These are phyloP conservation scores for Syngnathoides biaculeatus DNA, from an alignment of 2,113 vertebrate genomes.

Conservation along the genomic window DNA sequence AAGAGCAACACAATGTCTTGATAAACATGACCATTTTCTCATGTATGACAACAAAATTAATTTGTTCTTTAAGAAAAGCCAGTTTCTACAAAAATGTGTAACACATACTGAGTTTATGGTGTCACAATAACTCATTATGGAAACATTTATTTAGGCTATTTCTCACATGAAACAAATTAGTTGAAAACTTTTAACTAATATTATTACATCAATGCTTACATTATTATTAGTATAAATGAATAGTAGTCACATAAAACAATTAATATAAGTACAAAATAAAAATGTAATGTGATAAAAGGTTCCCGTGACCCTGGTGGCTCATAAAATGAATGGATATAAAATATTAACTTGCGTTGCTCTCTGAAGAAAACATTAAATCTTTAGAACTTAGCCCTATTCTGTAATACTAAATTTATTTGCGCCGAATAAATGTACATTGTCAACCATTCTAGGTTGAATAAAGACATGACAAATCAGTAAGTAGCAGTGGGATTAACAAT, in stretches of 20 bases:
- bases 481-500: background rate
- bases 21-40: constrained; percentile 29
- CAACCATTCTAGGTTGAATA: constrained; percentile 3
- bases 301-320: too few relatives aligned
- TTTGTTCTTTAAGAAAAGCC: constrained; percentile 24
- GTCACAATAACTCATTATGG: constrained; percentile 19
- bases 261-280: constrained; percentile 69
- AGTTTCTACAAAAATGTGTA: constrained; percentile 46
- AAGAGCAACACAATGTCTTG: constrained; percentile 55
- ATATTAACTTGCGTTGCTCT: constrained; percentile 30
- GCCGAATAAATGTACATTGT: background rate
- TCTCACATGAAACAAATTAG: constrained; percentile 29
- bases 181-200: constrained; percentile 40
- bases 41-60: constrained; percentile 17
- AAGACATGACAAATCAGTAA: background rate
- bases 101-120: constrained; percentile 7
- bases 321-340: too few relatives aligned
- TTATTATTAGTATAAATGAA: constrained; percentile 42
- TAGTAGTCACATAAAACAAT: constrained; percentile 57
- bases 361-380: constrained; percentile 19
- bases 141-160: constrained; percentile 36
- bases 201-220: constrained; percentile 45
- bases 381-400: constrained; percentile 28
- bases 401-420: constrained; percentile 6
- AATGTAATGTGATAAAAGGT: too few relatives aligned